Evolutionary conservation across 2,888 invertebrate genomes (phyloP).

Genomic region (Drosophila prostipennis): DNA sequence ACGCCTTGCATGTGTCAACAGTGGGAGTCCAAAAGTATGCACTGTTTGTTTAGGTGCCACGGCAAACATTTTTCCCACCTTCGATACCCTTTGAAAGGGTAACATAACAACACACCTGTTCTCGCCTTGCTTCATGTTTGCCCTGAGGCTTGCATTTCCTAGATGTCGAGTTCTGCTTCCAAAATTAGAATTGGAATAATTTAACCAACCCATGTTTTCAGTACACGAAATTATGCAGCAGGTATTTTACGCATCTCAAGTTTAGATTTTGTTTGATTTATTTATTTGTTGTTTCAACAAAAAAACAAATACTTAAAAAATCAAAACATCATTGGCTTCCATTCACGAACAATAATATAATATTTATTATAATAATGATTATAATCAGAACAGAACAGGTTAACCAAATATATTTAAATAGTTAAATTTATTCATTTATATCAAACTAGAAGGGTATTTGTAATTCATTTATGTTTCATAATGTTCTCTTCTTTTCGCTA

Average conservation of each 20-base stretch:
- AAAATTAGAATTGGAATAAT: neutral
- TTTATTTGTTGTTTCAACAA: too few species aligned
- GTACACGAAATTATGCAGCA: neutral
- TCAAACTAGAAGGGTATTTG: neutral
- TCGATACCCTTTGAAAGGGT: slow-evolving; percentile 17
- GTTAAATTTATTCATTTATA: too few species aligned
- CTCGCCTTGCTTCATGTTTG: neutral
- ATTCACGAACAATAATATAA: too few species aligned
- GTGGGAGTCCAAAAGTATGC: slow-evolving; percentile 59
- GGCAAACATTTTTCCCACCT: slow-evolving; percentile 52
- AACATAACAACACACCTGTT: neutral
- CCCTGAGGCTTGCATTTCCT: neutral
- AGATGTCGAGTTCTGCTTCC: neutral
- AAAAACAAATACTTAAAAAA: too few species aligned
- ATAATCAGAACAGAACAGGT: too few species aligned
- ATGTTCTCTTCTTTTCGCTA: slow-evolving; percentile 18
- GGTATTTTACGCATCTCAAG: too few species aligned
- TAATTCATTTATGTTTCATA: neutral
- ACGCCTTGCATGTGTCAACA: slow-evolving; percentile 51
- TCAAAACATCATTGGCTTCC: too few species aligned
- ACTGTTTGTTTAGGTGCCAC: slow-evolving; percentile 69
- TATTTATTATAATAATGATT: too few species aligned
- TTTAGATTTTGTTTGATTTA: too few species aligned
- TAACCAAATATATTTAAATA: too few species aligned
- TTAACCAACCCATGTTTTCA: neutral